Evolutionary conservation across 2,113 vertebrate genomes (phyloP).

Genomic region (Pterocles orientalis): DNA sequence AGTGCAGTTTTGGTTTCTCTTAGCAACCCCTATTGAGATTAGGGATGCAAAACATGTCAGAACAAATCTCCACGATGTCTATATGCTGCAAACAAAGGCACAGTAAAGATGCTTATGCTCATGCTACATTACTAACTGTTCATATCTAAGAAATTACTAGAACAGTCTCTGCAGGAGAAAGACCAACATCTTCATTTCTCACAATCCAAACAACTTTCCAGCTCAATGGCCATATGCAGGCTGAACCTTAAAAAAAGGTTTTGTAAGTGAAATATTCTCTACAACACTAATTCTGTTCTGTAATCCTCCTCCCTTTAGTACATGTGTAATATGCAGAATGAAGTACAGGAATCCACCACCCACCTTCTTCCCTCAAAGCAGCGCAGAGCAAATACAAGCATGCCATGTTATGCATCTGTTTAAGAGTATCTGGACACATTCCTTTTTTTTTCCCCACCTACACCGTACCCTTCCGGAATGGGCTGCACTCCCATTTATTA

Average conservation of each 20-base stretch:
- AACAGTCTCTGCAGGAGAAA: neutral
- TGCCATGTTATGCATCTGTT: slow-evolving; percentile 4
- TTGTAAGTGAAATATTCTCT: neutral
- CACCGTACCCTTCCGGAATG: neutral
- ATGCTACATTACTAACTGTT: neutral
- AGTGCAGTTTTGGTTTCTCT: neutral
- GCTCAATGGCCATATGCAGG: neutral
- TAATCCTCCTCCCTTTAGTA: neutral
- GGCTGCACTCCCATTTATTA: neutral
- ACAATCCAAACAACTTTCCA: neutral
- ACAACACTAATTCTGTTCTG: neutral
- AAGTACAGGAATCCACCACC: slow-evolving; percentile 21
- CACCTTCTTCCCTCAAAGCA: slow-evolving; percentile 29
- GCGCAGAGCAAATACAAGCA: neutral
- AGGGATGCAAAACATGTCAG: neutral
- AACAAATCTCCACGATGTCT: neutral
- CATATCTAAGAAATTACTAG: neutral
- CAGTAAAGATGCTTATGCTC: neutral
- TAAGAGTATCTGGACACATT: neutral
- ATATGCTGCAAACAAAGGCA: neutral
- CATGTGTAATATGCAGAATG: neutral
- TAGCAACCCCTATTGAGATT: neutral
- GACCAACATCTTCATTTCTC: neutral
- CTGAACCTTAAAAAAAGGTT: neutral
- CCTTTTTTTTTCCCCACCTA: slow-evolving; percentile 8